Base-by-base conservation (phyloP, 2,113 vertebrate species). In the Scophthalmus maximus region DNA sequence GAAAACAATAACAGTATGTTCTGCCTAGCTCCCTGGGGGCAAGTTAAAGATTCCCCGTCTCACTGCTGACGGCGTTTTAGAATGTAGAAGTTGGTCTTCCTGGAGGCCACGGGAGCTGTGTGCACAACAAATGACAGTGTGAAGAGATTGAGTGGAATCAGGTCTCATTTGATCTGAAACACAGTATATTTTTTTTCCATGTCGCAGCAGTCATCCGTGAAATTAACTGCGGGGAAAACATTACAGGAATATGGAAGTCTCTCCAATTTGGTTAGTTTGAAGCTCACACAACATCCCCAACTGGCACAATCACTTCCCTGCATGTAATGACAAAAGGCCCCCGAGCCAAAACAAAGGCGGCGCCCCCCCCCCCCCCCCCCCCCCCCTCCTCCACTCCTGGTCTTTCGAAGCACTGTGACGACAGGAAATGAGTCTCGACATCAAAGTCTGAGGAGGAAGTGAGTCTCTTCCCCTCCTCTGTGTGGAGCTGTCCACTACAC, bases 371-470 rank as follows among this genome's bases (percentile, higher is more conserved):
- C 46, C 52, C 53, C 66, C 70, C 69, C 20, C 36, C 6, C 17
- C 36, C 14, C 20, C 52, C 46, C 52, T 50, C 66, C 70, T 68
- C 20, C 36, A 5, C 17, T 15, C 14, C 69, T 22, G 60, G 36
- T 78, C 84, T 86, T 85, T 88, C 78, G 76, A 85, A 36, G 80
- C 68, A 73, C 70, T 53, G 73, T 60, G 66, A 84, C 66, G 56
- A 84, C 85, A 83, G 91, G 89, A 92, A 91, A 92, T 86, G 67
- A 86, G 83, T 68, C 68, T 65, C 23, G 75, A 88, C 89, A 91
- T 91, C 87, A 91, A 91, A 90, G 85, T 65, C 78, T 44, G 50
- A 70, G 25, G 27, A 83, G 88, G 85, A 88, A 90, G 87, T 81
- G 79, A 82, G 81, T 85, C 68, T 83, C 55, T 78, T 85, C 79